Percentiles rank a stretch among this genome's conserved stretches.
These are phyloP conservation scores for Falco punctatus DNA, from an alignment of 2,113 vertebrate species.

Conservation along the genomic window DNA sequence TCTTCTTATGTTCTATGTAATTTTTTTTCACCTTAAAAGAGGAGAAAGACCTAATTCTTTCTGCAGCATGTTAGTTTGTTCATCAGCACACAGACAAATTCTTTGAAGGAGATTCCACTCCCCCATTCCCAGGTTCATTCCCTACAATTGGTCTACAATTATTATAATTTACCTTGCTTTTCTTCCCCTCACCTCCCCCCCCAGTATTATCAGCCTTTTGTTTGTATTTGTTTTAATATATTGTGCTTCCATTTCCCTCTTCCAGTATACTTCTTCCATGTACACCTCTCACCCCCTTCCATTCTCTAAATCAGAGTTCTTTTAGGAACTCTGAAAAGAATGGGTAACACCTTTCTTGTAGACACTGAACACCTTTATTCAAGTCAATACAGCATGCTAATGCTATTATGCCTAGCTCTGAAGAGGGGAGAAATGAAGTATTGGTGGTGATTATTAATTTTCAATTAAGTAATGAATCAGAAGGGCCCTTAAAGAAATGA, in stretches of 20 bases:
- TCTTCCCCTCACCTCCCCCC: not conserved
- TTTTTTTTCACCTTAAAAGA: not conserved
- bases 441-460: not conserved
- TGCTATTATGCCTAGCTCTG: not conserved
- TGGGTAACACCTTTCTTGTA: not conserved
- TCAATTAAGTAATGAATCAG: not conserved
- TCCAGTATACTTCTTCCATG: fast-evolving
- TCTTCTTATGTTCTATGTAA: not conserved
- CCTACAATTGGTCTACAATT: not conserved
- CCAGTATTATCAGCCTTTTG: not conserved
- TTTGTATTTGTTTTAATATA: not conserved
- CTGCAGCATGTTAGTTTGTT: not conserved
- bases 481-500: not conserved
- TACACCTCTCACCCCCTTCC: not conserved
- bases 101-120: not conserved
- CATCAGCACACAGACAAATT: not conserved
- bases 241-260: not conserved
- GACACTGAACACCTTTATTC: not conserved
- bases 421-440: not conserved
- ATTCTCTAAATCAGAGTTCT: not conserved
- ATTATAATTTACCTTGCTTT: not conserved
- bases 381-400: not conserved
- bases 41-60: not conserved
- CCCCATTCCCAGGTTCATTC: not conserved
- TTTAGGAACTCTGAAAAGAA: not conserved